Percentiles rank a stretch among this genome's conserved stretches.
Evolutionary conservation across 2,113 vertebrate species (phyloP).

Genomic region (Porphyrio hochstetteri): DNA sequence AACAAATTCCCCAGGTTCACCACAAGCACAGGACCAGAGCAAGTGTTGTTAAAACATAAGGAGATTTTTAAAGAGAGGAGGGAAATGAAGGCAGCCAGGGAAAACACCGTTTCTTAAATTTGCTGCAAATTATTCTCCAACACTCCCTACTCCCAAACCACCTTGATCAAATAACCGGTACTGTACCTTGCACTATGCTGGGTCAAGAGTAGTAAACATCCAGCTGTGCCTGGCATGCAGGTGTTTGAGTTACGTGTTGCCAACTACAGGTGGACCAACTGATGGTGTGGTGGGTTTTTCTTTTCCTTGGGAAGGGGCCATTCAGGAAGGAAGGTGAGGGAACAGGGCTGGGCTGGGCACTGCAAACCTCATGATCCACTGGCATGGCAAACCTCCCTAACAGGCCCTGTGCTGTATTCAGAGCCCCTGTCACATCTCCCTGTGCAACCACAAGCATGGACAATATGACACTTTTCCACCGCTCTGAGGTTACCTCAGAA

Average conservation of each 20-base stretch:
- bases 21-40: background rate
- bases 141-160: background rate
- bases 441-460: background rate
- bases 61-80: constrained; percentile 29
- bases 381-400: background rate
- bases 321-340: background rate
- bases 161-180: constrained; percentile 41
- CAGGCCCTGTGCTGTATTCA: background rate
- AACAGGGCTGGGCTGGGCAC: background rate
- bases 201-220: background rate
- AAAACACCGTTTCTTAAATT: constrained; percentile 63
- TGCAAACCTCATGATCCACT: background rate
- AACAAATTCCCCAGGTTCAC: constrained; percentile 27
- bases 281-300: background rate
- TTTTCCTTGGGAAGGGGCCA: background rate
- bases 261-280: background rate
- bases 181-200: background rate
- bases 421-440: background rate
- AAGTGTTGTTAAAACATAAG: constrained; percentile 32
- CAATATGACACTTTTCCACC: background rate
- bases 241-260: background rate
- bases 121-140: constrained; percentile 39
- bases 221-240: constrained; percentile 28
- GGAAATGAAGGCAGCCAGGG: constrained; percentile 33
- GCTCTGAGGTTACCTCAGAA: background rate